phyloP scores from a whole-genome alignment of 2,888 invertebrate species.

The Ormyrus thymus region DNA sequence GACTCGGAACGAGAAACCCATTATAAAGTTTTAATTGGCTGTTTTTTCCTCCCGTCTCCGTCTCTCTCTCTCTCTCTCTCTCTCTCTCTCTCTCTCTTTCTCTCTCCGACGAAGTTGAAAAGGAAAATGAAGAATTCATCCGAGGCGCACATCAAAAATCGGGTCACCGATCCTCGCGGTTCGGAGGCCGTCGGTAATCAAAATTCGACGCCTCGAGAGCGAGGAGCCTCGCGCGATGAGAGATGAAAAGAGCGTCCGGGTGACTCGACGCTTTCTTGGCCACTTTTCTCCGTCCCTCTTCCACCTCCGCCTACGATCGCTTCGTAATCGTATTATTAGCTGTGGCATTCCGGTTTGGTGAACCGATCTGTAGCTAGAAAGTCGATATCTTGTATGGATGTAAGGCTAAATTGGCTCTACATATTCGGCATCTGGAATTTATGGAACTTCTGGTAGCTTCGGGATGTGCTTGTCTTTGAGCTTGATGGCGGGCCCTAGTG shows the following conservation, averaged over 20 bases:
- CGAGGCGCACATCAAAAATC: constrained; percentile 52
- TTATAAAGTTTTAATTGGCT: constrained; percentile 54
- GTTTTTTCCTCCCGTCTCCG: constrained; percentile 18
- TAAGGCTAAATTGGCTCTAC: background rate
- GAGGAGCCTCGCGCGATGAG: constrained; percentile 41
- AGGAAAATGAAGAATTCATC: constrained; percentile 48
- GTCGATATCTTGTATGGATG: constrained; percentile 13
- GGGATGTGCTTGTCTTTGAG: no score
- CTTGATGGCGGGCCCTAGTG: no score
- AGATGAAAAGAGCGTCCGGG: constrained; percentile 56
- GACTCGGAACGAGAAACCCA: constrained; percentile 46
- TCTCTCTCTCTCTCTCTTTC: background rate
- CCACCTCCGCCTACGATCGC: constrained; percentile 46
- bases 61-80: constrained; percentile 8
- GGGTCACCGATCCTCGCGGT: constrained; percentile 58
- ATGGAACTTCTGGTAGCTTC: background rate
- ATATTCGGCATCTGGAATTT: constrained; percentile 36
- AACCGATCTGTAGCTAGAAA: constrained; percentile 38
- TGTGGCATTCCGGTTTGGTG: constrained; percentile 49
- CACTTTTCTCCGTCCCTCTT: constrained; percentile 28
- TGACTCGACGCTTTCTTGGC: constrained; percentile 46
- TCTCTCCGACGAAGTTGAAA: constrained; percentile 24
- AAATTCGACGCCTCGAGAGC: constrained; percentile 59
- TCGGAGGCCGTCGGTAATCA: constrained; percentile 57
- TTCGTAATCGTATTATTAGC: constrained; percentile 60